Evolutionary conservation across 2,888 invertebrate species (phyloP).

Genomic region (Cetonia aurata): DNA sequence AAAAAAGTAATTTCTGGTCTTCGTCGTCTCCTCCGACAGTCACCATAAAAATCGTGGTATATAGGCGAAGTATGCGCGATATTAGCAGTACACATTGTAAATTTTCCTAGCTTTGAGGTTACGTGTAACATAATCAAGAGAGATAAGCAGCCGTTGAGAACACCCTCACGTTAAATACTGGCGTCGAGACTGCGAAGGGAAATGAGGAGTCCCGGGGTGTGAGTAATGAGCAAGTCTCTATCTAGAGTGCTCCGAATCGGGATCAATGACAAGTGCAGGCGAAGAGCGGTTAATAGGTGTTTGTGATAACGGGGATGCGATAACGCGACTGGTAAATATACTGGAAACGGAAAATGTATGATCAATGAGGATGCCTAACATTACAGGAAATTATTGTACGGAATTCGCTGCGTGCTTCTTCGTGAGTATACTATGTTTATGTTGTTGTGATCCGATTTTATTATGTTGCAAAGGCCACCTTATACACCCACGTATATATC

Average conservation of each 20-base stretch:
- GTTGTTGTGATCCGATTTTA: neutral
- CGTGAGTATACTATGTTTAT: neutral
- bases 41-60: conserved; percentile 20
- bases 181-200: conserved; percentile 55
- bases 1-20: conserved; percentile 10
- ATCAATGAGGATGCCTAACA: conserved; percentile 65
- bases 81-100: conserved; percentile 45
- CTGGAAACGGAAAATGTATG: conserved; percentile 68
- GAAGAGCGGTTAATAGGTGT: conserved; percentile 64
- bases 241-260: conserved; percentile 58
- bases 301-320: conserved; percentile 66
- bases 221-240: conserved; percentile 63
- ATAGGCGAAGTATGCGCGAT: conserved; percentile 22
- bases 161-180: conserved; percentile 61
- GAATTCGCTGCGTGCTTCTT: conserved; percentile 34
- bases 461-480: neutral
- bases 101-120: conserved; percentile 60
- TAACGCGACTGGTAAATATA: conserved; percentile 65
- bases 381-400: conserved; percentile 62
- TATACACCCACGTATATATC: too few relatives aligned
- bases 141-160: conserved; percentile 62
- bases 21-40: conserved; percentile 4
- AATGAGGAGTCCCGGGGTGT: conserved; percentile 63
- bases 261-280: conserved; percentile 67
- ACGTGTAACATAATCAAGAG: conserved; percentile 62